Percentiles rank a stretch among this genome's conserved stretches.
Conservation (phyloP, 2,888 invertebrate species). For the Uloborus plumipes region DNA sequence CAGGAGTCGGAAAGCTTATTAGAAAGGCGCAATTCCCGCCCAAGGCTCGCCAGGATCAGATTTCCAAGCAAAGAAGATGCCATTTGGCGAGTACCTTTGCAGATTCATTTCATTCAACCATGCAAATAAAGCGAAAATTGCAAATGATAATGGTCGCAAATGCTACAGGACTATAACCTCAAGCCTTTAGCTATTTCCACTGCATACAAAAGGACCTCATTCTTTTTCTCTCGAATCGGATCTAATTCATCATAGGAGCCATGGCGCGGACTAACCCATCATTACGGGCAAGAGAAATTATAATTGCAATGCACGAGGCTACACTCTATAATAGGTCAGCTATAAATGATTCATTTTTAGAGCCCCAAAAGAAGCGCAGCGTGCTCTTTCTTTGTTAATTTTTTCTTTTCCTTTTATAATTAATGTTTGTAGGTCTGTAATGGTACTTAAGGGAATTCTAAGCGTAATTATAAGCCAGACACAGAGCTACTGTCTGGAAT, state of each 20-base stretch:
- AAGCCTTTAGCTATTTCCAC: too few relatives aligned
- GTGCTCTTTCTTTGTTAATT: not conserved
- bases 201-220: not conserved
- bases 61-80: too few relatives aligned
- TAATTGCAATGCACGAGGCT: conserved; percentile 50
- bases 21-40: too few relatives aligned
- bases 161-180: too few relatives aligned
- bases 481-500: conserved; percentile 55
- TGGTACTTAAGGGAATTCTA: conserved; percentile 50
- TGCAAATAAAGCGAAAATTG: too few relatives aligned
- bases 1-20: conserved; percentile 1
- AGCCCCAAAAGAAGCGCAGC: conserved; percentile 13
- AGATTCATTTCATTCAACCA: too few relatives aligned
- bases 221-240: conserved; percentile 3
- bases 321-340: conserved; percentile 49
- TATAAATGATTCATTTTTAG: conserved; percentile 59
- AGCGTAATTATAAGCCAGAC: conserved; percentile 47
- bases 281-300: conserved; percentile 43
- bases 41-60: too few relatives aligned
- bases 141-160: too few relatives aligned
- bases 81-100: too few relatives aligned
- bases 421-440: conserved; percentile 62
- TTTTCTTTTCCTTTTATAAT: conserved; percentile 43
- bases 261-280: conserved; percentile 29
- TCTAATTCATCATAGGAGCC: conserved; percentile 45